phyloP scores from a whole-genome alignment of 2,113 vertebrate genomes.

The Potamarius usumacintae region DNA sequence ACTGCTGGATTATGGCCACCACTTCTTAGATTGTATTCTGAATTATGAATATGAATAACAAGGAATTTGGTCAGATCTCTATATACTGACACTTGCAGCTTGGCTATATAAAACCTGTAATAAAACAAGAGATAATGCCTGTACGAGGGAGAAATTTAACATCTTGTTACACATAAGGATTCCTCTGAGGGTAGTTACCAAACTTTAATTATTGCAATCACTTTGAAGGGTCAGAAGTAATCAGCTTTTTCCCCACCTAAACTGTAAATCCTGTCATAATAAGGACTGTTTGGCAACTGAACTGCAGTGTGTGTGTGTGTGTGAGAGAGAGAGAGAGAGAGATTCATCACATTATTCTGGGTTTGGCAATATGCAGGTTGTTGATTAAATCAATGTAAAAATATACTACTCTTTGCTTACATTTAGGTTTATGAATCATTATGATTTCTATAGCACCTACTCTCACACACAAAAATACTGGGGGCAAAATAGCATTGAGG shows the following conservation, averaged over 20 bases:
- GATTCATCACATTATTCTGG: background rate
- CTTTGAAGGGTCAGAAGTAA: constrained; percentile 16
- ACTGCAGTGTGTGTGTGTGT: background rate
- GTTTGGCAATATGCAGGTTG: background rate
- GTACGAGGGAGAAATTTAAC: constrained; percentile 13
- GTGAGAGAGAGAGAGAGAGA: background rate
- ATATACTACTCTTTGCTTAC: too few species aligned
- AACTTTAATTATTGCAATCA: constrained; percentile 29
- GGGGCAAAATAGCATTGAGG: background rate
- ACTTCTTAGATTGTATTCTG: background rate
- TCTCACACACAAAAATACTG: too few species aligned
- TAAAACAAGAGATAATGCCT: constrained; percentile 2
- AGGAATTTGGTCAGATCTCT: constrained; percentile 9
- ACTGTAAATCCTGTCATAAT: constrained; percentile 49
- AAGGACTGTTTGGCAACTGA: constrained; percentile 52
- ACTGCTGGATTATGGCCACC: background rate
- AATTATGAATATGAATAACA: constrained; percentile 11
- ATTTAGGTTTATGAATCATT: background rate
- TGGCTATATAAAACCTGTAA: background rate
- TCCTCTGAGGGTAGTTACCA: background rate
- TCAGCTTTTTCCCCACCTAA: background rate
- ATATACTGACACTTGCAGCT: background rate
- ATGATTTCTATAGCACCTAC: background rate
- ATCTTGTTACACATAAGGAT: background rate
- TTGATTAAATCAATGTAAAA: background rate